A percentile compares a stretch with the other conserved stretches of the same genome.
These are phyloP conservation scores for Hylaea fasciaria DNA, from an alignment of 2,888 invertebrate genomes.

Conservation along the genomic window DNA sequence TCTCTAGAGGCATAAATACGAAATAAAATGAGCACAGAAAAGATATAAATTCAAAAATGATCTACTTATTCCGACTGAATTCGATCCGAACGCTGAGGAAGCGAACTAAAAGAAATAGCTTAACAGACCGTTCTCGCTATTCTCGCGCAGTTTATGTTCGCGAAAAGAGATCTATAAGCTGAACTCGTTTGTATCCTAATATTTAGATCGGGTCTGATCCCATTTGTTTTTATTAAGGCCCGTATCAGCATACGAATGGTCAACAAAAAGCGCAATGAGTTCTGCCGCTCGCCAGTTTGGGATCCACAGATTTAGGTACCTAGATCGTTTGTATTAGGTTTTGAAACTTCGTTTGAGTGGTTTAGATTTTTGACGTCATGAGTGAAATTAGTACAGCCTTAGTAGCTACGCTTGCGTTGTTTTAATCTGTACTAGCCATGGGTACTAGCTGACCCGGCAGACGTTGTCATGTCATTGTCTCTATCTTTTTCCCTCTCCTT, in stretches of 20 bases:
- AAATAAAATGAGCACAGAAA: constrained; percentile 1
- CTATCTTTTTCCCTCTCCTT: no score
- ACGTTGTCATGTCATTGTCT: no score
- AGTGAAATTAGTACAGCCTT: no score
- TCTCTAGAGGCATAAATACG: not conserved
- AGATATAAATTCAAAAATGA: constrained; percentile 13
- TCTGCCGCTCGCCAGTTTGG: constrained; percentile 35
- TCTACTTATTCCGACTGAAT: constrained; percentile 20
- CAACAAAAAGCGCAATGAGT: constrained; percentile 62
- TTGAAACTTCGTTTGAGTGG: no score
- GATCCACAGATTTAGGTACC: constrained; percentile 4
- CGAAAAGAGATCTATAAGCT: constrained; percentile 41
- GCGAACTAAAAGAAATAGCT: constrained; percentile 34
- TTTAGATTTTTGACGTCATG: no score
- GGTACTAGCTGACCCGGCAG: no score
- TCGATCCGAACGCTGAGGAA: constrained; percentile 23
- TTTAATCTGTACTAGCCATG: no score
- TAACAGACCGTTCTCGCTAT: constrained; percentile 33
- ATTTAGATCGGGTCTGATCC: constrained; percentile 70
- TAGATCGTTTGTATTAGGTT: constrained; percentile 3
- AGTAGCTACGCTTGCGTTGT: no score
- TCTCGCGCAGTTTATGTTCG: constrained; percentile 37
- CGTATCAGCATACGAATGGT: constrained; percentile 75
- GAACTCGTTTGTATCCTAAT: constrained; percentile 64
- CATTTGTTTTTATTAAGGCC: constrained; percentile 75